These are phyloP conservation scores for Acheta domesticus DNA, from an alignment of 2,888 invertebrate species.

Conservation along the genomic window DNA sequence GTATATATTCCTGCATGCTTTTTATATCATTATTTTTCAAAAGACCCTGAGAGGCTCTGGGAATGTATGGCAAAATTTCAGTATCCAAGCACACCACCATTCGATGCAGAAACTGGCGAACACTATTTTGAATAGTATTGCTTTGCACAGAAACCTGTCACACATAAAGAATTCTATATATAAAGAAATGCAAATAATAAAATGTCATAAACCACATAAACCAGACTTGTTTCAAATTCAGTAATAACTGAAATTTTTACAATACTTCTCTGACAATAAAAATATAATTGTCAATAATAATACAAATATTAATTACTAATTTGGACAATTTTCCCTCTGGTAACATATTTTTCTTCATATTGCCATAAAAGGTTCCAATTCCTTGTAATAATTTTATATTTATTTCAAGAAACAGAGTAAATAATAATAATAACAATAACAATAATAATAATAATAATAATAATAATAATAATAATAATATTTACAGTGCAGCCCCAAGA, in stretches of 20 bases:
- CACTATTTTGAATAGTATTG: slow-evolving; percentile 46
- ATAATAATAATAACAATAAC: too few species aligned
- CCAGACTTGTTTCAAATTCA: slow-evolving; percentile 23
- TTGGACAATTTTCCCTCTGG: too few species aligned
- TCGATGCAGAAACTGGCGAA: slow-evolving; percentile 55
- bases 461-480: too few species aligned
- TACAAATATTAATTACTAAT: too few species aligned
- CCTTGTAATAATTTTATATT: too few species aligned
- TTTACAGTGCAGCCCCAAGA: too few species aligned
- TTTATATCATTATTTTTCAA: slow-evolving; percentile 45
- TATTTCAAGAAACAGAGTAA: too few species aligned
- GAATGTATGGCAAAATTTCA: slow-evolving; percentile 54
- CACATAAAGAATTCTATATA: slow-evolving; percentile 11
- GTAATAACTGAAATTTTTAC: background rate
- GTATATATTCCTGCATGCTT: slow-evolving; percentile 51
- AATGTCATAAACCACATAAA: background rate
- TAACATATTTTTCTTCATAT: too few species aligned
- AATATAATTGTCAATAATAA: slow-evolving; percentile 23
- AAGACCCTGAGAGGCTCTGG: slow-evolving; percentile 50
- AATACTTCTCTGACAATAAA: slow-evolving; percentile 18
- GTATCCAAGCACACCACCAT: slow-evolving; percentile 57
- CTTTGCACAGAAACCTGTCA: slow-evolving; percentile 24
- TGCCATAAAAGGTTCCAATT: too few species aligned
- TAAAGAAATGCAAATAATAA: background rate
- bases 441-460: too few species aligned